These are phyloP conservation scores for Minunthozetes semirufus DNA, from an alignment of 2,888 invertebrate species.

Conservation along the genomic window DNA sequence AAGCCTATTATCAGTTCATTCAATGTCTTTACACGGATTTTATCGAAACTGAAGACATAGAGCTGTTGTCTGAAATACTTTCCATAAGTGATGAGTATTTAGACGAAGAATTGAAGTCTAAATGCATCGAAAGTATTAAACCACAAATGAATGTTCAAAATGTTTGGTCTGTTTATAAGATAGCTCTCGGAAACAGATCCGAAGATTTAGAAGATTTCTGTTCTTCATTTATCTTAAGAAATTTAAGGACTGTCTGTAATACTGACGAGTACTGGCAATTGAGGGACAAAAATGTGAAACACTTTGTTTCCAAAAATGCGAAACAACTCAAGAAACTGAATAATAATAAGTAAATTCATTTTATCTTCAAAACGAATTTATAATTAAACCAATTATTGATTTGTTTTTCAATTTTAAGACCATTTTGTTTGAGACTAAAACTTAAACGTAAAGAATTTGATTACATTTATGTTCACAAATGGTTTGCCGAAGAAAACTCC, in stretches of 20 bases:
- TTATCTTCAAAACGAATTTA: background rate
- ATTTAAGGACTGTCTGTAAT: background rate
- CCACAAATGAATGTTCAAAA: background rate
- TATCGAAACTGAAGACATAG: background rate
- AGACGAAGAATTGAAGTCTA: background rate
- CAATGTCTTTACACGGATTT: background rate
- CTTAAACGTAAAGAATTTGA: background rate
- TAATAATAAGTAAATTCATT: background rate
- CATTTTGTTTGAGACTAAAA: no score
- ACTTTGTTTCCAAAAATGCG: background rate
- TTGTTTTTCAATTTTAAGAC: no score
- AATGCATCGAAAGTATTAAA: background rate
- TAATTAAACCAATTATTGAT: no score
- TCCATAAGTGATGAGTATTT: background rate
- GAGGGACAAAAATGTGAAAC: background rate
- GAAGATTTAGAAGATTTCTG: background rate
- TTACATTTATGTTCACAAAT: constrained; percentile 2
- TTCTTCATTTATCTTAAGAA: background rate
- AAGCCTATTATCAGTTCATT: background rate
- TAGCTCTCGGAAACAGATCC: background rate
- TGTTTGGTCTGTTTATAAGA: constrained; percentile 4
- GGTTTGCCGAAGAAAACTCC: background rate
- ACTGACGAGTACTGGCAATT: background rate
- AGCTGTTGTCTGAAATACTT: background rate
- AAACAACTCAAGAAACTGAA: no score